These are phyloP conservation scores for Ethmia dodecea DNA, from an alignment of 2,888 invertebrate species.

Conservation along the genomic window DNA sequence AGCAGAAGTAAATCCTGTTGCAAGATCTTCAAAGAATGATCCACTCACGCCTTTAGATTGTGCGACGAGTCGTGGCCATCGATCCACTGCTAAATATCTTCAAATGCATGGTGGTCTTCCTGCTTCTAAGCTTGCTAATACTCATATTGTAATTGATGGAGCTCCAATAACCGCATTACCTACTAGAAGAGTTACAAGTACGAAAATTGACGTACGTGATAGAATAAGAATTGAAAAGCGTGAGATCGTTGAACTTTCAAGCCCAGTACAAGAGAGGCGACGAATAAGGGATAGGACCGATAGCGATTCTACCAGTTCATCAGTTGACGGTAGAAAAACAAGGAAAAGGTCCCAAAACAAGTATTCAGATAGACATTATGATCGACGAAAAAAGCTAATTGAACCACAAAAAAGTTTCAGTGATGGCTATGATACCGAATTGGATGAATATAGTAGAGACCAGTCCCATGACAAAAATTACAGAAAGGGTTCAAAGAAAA, in stretches of 20 bases:
- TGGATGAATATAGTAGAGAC: slow-evolving; percentile 41
- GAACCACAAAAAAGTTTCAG: slow-evolving; percentile 68
- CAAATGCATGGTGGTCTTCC: slow-evolving; percentile 94
- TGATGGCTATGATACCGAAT: slow-evolving; percentile 68
- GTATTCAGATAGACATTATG: slow-evolving; percentile 45
- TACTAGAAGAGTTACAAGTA: slow-evolving; percentile 67
- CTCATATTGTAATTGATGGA: slow-evolving; percentile 63
- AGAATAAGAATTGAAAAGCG: slow-evolving; percentile 71
- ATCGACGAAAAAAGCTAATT: slow-evolving; percentile 49
- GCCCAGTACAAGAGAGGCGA: slow-evolving; percentile 51
- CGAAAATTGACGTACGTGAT: slow-evolving; percentile 70
- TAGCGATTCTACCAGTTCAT: slow-evolving; percentile 63
- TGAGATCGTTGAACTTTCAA: slow-evolving; percentile 68
- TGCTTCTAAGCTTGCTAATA: slow-evolving; percentile 80
- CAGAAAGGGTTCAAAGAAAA: slow-evolving; percentile 46
- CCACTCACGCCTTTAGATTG: slow-evolving; percentile 95
- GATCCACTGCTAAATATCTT: slow-evolving; percentile 94
- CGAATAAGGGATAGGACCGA: slow-evolving; percentile 37
- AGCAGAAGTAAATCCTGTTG: slow-evolving; percentile 90
- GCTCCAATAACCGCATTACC: slow-evolving; percentile 63
- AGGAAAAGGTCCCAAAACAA: slow-evolving; percentile 40
- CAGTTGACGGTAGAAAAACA: slow-evolving; percentile 54
- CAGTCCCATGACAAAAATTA: slow-evolving; percentile 37
- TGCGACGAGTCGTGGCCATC: slow-evolving; percentile 89
- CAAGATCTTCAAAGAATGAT: slow-evolving; percentile 89